Percentiles rank a stretch among this genome's conserved stretches.
Conservation (phyloP, 2,797 vertebrate species). For the Aselliscus stoliczkanus region DNA sequence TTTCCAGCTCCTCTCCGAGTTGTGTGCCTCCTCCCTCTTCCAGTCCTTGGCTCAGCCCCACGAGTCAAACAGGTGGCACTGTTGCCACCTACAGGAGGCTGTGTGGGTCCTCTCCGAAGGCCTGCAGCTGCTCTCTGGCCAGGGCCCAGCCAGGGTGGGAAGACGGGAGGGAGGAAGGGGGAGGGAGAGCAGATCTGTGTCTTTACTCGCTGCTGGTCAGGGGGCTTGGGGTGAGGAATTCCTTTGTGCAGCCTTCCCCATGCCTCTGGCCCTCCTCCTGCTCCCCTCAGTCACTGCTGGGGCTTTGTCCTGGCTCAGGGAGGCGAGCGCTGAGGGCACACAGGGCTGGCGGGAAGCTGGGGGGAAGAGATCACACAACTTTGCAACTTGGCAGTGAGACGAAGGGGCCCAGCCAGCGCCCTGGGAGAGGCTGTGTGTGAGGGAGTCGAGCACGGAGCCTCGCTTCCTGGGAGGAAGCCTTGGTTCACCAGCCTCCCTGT, state of each 20-base stretch:
- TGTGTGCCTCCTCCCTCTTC: conserved; percentile 66
- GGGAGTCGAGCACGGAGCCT: neutral
- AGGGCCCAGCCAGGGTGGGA: neutral
- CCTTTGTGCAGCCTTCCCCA: conserved; percentile 60
- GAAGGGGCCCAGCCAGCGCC: conserved; percentile 46
- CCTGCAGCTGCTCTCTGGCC: neutral
- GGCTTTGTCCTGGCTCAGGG: conserved; percentile 66
- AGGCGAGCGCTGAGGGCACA: conserved; percentile 54
- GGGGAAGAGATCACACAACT: conserved; percentile 62
- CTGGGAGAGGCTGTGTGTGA: neutral
- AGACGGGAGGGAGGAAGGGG: neutral
- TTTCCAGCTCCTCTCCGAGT: conserved; percentile 53
- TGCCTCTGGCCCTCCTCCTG: conserved; percentile 63
- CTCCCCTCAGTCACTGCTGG: conserved; percentile 46
- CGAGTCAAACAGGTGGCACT: conserved; percentile 70
- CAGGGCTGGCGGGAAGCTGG: conserved; percentile 21
- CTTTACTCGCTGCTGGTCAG: conserved; percentile 9
- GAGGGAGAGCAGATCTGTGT: conserved; percentile 32
- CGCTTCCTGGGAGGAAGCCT: neutral
- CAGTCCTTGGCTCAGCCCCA: conserved; percentile 50
- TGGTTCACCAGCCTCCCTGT: neutral
- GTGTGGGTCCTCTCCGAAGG: conserved; percentile 20
- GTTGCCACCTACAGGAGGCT: conserved; percentile 71
- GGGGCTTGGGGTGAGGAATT: conserved; percentile 64
- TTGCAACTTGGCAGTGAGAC: conserved; percentile 51